Percentiles rank a stretch among this genome's conserved stretches.
Conservation (phyloP, 2,113 vertebrate genomes). For the Salvelinus fontinalis region DNA sequence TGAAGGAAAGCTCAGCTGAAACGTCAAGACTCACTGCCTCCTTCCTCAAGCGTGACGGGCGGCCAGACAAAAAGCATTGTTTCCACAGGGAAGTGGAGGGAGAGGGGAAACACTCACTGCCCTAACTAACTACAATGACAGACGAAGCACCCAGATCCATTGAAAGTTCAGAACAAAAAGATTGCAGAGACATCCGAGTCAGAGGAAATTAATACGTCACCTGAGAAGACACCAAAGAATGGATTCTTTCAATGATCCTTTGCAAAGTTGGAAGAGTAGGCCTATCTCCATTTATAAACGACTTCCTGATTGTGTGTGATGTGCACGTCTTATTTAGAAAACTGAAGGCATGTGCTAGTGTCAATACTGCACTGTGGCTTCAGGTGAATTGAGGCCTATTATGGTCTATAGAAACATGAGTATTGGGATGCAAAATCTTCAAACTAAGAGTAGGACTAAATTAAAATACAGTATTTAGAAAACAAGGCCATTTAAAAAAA, state of each 20-base stretch:
- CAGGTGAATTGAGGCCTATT: no score
- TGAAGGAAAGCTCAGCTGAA: conserved; percentile 22
- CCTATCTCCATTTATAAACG: not conserved
- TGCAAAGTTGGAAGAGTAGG: not conserved
- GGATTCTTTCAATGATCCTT: not conserved
- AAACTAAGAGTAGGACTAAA: no score
- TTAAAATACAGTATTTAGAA: no score
- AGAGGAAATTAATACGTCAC: conserved; percentile 23
- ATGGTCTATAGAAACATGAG: no score
- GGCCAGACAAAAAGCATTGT: conserved; percentile 49
- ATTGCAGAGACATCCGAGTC: conserved; percentile 16
- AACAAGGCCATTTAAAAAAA: no score
- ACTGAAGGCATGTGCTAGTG: not conserved
- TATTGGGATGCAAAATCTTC: no score
- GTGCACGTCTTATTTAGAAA: not conserved
- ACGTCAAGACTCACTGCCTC: conserved; percentile 58
- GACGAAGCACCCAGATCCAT: not conserved
- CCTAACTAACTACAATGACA: conserved; percentile 27
- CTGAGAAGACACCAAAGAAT: conserved; percentile 55
- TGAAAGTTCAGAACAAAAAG: not conserved
- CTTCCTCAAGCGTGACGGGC: conserved; percentile 54
- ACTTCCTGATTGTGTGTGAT: not conserved
- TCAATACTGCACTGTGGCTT: no score
- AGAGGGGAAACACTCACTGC: conserved; percentile 30
- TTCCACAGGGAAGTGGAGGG: conserved; percentile 52